Evolutionary conservation across 2,888 invertebrate species (phyloP).

Genomic region (Stegophylla sp.): DNA sequence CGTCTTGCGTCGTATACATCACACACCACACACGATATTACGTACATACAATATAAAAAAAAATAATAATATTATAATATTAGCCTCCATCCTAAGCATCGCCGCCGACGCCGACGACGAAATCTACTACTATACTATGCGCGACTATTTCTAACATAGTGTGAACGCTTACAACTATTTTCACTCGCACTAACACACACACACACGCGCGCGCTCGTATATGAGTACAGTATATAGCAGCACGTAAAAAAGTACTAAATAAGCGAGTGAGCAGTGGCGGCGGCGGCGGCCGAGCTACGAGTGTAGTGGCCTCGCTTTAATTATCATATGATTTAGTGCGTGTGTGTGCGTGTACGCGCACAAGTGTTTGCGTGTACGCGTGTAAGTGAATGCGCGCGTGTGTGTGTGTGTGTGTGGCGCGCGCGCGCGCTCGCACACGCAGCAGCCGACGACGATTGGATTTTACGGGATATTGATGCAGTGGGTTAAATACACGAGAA

Average conservation of each 20-base stretch:
- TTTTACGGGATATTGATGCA: conserved; percentile 29
- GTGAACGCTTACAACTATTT: conserved; percentile 48
- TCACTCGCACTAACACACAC: conserved; percentile 6
- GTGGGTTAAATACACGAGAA: neutral
- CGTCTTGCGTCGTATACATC: neutral
- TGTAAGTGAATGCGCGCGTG: conserved; percentile 3
- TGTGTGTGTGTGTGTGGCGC: neutral
- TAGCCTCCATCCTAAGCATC: neutral
- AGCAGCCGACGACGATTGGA: conserved; percentile 16
- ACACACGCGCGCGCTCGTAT: neutral
- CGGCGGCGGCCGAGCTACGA: conserved; percentile 8
- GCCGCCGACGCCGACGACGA: too few species aligned
- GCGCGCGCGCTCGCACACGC: neutral
- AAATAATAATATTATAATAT: neutral
- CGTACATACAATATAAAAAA: too few species aligned
- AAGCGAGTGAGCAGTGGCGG: conserved; percentile 24
- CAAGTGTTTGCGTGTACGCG: neutral
- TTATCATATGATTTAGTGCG: conserved; percentile 52
- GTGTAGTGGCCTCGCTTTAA: conserved; percentile 54
- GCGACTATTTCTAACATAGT: neutral
- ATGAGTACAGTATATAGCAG: conserved; percentile 5
- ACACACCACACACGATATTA: too few species aligned
- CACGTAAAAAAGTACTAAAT: conserved; percentile 36
- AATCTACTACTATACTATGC: neutral
- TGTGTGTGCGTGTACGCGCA: neutral